Percentiles rank a stretch among this genome's conserved stretches.
Conservation (phyloP, 2,113 vertebrate species). For the Oreochromis aureus region DNA sequence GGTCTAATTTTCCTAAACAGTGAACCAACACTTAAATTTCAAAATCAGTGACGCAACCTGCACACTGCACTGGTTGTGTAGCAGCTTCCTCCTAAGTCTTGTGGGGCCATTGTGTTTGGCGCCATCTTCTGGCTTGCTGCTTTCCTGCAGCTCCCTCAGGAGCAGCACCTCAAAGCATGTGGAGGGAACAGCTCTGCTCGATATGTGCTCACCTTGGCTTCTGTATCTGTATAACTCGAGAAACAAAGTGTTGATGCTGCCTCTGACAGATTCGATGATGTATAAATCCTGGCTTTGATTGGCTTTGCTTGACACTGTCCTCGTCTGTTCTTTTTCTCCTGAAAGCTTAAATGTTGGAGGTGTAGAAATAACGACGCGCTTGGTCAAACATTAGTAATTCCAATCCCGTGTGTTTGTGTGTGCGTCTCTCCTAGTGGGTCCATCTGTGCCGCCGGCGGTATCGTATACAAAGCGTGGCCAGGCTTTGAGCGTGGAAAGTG, state of each 20-base stretch:
- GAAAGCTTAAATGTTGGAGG: neutral
- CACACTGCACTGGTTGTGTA: slow-evolving; percentile 13
- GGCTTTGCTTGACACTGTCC: slow-evolving; percentile 43
- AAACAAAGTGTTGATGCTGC: neutral
- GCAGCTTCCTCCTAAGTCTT: slow-evolving; percentile 55
- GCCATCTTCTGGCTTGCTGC: slow-evolving; percentile 59
- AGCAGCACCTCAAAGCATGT: slow-evolving; percentile 53
- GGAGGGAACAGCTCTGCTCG: slow-evolving; percentile 54
- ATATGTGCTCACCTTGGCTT: slow-evolving; percentile 34
- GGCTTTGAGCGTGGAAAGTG: slow-evolving; percentile 90
- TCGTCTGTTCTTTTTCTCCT: neutral
- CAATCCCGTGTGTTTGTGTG: neutral
- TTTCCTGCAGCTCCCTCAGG: slow-evolving; percentile 45
- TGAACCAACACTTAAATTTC: neutral
- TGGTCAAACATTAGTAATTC: neutral
- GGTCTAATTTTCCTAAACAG: neutral
- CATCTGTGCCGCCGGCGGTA: slow-evolving; percentile 86
- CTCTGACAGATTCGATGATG: neutral
- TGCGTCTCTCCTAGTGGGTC: slow-evolving; percentile 77
- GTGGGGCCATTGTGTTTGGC: slow-evolving; percentile 43
- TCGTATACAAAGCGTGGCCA: slow-evolving; percentile 92
- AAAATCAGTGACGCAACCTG: slow-evolving; percentile 23
- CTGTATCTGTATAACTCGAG: neutral
- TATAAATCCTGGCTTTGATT: slow-evolving; percentile 38
- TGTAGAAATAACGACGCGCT: neutral